phyloP scores from a whole-genome alignment of 2,113 vertebrate genomes.

The Poeciliopsis retropinna region DNA sequence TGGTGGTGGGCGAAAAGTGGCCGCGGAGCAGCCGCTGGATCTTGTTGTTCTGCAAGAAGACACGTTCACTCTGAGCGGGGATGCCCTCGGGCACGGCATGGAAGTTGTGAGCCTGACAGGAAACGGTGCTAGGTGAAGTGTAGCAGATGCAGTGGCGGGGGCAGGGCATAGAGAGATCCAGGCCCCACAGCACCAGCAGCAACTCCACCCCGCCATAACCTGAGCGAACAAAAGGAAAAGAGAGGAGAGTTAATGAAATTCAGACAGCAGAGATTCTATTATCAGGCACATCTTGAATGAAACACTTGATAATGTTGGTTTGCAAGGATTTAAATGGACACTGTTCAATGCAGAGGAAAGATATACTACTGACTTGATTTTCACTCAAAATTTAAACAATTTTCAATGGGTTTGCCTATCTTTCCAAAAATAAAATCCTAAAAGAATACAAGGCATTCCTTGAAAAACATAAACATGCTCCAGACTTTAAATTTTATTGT shows the following conservation, averaged over 20 bases:
- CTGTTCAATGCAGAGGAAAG: neutral
- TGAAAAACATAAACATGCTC: neutral
- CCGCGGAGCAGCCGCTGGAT: constrained; percentile 90
- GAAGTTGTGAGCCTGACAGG: constrained; percentile 97
- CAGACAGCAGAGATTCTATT: constrained; percentile 39
- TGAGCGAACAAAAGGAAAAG: constrained; percentile 46
- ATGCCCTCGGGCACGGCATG: constrained; percentile 91
- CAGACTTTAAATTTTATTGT: constrained; percentile 12
- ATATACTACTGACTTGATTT: neutral
- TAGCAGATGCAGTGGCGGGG: constrained; percentile 96
- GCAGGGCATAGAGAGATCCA: constrained; percentile 84
- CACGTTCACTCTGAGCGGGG: constrained; percentile 91
- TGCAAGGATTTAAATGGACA: constrained; percentile 47
- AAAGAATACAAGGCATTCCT: neutral
- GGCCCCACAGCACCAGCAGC: constrained; percentile 89
- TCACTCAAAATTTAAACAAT: neutral
- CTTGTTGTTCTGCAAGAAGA: constrained; percentile 97
- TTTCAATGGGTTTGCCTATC: neutral
- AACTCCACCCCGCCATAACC: constrained; percentile 87
- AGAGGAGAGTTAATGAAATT: neutral
- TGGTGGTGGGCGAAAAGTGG: constrained; percentile 92
- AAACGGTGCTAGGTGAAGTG: constrained; percentile 94
- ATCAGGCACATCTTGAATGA: constrained; percentile 57
- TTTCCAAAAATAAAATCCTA: neutral
- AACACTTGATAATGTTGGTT: constrained; percentile 64